Evolutionary conservation across 1,140 invertebrate genomes (phyloP), one percentile per base, ranked within the genome.

Genomic region (Lycorma delicatula): DNA sequence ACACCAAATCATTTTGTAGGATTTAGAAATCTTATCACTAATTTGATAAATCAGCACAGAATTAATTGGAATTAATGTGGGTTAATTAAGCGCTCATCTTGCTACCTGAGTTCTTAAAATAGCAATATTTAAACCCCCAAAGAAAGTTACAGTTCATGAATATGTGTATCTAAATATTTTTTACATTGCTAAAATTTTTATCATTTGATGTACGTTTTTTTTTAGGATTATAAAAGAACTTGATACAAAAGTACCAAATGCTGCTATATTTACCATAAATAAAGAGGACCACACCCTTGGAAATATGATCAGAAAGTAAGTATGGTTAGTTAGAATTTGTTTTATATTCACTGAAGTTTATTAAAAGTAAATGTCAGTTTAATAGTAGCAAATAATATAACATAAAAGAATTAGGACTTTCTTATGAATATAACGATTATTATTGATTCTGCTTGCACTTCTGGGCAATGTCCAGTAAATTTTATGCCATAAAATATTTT

Each of bases 241-340:
- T 69, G 97, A 99, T 67, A 97, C 97, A 0, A 99, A 99, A 81
- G 91, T 99, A 2, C 93, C 96, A 29, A 99, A 99, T 83, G 97
- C 97, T 12, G 93, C 94, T 9, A 91, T 99, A 65, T 99, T 99
- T 71, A 99, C 95, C 0, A 87, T 99, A n/a, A 98, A 98, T 64
- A 99, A 99, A 75, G 97, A 99, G 76, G 97, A 99, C 74, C 97
- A 99, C 70, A 99, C 97, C 0, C 72, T 99, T 22, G 97, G 97
- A 70, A 99, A 99, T 73, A 91, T 98, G 88, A 94, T 99, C 57
- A 87, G 94, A 75, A 91, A 94, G 95, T 98, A 81, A 81, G 85
- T 81, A 16, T 16, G 2, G n/a, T n/a, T n/a, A n/a, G n/a, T n/a
- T n/a, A n/a, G n/a, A n/a, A n/a, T n/a, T n/a, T n/a, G n/a, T n/a